Evolutionary conservation across 2,113 vertebrate species (phyloP).

Genomic region (Junco hyemalis): DNA sequence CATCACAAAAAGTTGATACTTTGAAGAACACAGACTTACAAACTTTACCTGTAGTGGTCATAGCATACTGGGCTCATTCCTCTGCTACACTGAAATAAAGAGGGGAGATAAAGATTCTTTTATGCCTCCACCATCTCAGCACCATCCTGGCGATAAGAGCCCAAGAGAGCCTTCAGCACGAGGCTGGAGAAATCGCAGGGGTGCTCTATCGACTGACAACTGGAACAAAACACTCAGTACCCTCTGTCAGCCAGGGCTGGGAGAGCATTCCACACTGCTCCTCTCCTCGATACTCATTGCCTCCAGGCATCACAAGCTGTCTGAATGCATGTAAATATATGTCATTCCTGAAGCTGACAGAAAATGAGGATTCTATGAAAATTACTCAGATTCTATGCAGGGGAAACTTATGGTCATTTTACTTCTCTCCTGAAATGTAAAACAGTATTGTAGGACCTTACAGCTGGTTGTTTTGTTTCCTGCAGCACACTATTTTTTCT

Average conservation of each 20-base stretch:
- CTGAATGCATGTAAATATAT: conserved; percentile 19
- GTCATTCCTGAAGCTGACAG: neutral
- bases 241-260: conserved; percentile 31
- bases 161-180: conserved; percentile 41
- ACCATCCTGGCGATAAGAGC: conserved; percentile 26
- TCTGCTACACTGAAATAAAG: conserved; percentile 4
- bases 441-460: neutral
- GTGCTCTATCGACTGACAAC: neutral
- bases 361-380: neutral
- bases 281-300: neutral
- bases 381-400: neutral
- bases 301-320: conserved; percentile 1
- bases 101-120: conserved; percentile 18
- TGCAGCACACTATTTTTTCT: neutral
- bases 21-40: neutral
- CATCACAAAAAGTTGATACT: neutral
- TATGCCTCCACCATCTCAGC: neutral
- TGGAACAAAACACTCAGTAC: conserved; percentile 52
- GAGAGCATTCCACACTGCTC: conserved; percentile 8
- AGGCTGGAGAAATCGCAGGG: conserved; percentile 55
- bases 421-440: neutral
- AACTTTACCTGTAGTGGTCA: neutral
- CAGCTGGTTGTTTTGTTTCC: neutral
- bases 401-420: neutral
- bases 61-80: neutral